These are phyloP conservation scores for Drosophila jambulina DNA, from an alignment of 1,140 invertebrate genomes.

Conservation along the genomic window DNA sequence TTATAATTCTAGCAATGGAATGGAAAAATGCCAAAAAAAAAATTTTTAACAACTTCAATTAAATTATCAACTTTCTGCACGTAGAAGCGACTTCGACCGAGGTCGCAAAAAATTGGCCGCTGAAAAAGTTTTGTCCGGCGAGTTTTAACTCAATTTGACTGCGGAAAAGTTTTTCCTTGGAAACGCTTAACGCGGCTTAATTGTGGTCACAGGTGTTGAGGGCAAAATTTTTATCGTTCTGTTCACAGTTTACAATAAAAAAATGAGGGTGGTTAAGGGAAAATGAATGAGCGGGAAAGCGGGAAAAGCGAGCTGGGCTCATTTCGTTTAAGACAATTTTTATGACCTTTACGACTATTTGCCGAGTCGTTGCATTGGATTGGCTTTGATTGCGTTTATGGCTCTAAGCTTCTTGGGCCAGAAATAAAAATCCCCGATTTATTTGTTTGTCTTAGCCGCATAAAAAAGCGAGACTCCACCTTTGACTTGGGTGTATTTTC, in stretches of 20 bases:
- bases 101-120: constrained; percentile 49
- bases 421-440: constrained; percentile 68
- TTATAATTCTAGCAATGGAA: constrained; percentile 28
- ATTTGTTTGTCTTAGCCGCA: constrained; percentile 71
- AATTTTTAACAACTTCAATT: constrained; percentile 81
- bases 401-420: constrained; percentile 57
- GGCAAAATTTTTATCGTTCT: constrained; percentile 80
- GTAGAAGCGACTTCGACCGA: constrained; percentile 34
- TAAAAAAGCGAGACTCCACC: constrained; percentile 47
- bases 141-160: constrained; percentile 77
- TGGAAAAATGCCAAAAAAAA: constrained; percentile 39
- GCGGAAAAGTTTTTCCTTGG: constrained; percentile 67
- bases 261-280: constrained; percentile 2
- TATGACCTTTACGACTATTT: constrained; percentile 80
- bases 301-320: constrained; percentile 21
- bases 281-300: constrained; percentile 9
- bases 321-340: constrained; percentile 75
- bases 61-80: constrained; percentile 79
- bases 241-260: constrained; percentile 77
- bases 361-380: constrained; percentile 63
- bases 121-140: constrained; percentile 55
- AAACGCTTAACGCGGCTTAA: constrained; percentile 80
- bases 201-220: constrained; percentile 82
- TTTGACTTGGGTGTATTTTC: constrained; percentile 6
- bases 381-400: constrained; percentile 68